phyloP scores from a whole-genome alignment of 64 coral and sea anemone genomes.

The Catalaphyllia jardinei region DNA sequence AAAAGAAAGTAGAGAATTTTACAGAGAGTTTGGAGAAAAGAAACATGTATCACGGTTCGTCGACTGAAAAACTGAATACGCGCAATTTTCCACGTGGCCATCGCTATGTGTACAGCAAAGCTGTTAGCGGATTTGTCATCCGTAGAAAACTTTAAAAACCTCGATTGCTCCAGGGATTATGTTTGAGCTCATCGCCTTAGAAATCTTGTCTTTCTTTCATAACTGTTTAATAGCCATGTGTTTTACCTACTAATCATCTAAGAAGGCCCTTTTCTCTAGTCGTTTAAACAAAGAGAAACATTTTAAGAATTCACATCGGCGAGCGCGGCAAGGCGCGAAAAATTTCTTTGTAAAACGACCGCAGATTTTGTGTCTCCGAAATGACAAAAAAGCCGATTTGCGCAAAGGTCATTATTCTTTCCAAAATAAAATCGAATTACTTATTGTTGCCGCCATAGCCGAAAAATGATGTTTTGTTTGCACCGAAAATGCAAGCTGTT shows the following conservation, averaged over 20 bases:
- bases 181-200: slow-evolving; percentile 4
- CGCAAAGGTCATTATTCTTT: neutral
- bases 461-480: neutral
- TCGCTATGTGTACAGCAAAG: neutral
- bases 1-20: neutral
- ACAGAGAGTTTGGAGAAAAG: neutral
- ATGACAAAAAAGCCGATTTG: slow-evolving; percentile 36
- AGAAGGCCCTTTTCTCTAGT: neutral
- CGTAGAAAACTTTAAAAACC: neutral
- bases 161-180: neutral
- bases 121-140: neutral
- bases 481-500: no score
- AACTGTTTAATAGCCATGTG: neutral
- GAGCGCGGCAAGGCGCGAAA: neutral
- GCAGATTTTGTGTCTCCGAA: neutral
- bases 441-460: neutral
- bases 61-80: neutral
- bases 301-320: neutral
- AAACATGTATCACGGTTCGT: neutral
- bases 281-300: neutral
- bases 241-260: neutral
- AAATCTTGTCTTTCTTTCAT: neutral
- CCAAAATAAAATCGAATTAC: neutral
- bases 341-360: slow-evolving; percentile 26
- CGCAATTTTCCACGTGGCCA: neutral